Conservation (phyloP, 2,888 invertebrate species). For the Girardia tigrina region DNA sequence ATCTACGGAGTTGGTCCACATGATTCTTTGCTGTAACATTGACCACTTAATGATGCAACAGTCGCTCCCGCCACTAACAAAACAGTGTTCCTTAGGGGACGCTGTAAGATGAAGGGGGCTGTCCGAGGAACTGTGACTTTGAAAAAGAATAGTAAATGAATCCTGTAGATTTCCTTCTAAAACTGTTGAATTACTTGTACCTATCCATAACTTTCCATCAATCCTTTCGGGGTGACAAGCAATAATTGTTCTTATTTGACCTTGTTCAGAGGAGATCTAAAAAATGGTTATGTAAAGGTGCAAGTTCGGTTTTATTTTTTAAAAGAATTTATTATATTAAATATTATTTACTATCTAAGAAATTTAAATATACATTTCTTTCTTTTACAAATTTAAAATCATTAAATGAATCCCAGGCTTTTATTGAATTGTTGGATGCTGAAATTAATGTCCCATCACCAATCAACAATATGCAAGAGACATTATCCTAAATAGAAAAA, state of each 20-base stretch:
- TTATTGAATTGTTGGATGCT: slow-evolving; percentile 66
- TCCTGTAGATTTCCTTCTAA: slow-evolving; percentile 76
- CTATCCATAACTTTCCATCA: slow-evolving; percentile 77
- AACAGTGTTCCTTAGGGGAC: slow-evolving; percentile 70
- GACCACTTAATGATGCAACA: slow-evolving; percentile 78
- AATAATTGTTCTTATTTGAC: background rate
- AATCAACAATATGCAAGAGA: slow-evolving; percentile 55
- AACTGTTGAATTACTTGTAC: slow-evolving; percentile 73
- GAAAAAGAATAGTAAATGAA: slow-evolving; percentile 63
- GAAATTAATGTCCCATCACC: slow-evolving; percentile 77
- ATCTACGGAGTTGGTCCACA: slow-evolving; percentile 69
- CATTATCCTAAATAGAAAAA: background rate
- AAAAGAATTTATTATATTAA: background rate
- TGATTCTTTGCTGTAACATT: slow-evolving; percentile 61
- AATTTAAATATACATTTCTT: slow-evolving; percentile 40
- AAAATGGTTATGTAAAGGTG: background rate
- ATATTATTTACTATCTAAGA: background rate
- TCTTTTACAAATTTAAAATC: slow-evolving; percentile 78
- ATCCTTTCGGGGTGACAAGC: slow-evolving; percentile 62
- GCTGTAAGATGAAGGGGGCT: slow-evolving; percentile 59
- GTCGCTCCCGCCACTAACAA: slow-evolving; percentile 78
- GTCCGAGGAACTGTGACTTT: slow-evolving; percentile 37
- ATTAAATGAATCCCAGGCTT: slow-evolving; percentile 77
- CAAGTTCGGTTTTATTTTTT: background rate
- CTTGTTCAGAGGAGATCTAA: background rate